Evolutionary conservation across 2,888 invertebrate species (phyloP), one percentile per base, ranked within the genome.

Genomic region (Gari tellinella): DNA sequence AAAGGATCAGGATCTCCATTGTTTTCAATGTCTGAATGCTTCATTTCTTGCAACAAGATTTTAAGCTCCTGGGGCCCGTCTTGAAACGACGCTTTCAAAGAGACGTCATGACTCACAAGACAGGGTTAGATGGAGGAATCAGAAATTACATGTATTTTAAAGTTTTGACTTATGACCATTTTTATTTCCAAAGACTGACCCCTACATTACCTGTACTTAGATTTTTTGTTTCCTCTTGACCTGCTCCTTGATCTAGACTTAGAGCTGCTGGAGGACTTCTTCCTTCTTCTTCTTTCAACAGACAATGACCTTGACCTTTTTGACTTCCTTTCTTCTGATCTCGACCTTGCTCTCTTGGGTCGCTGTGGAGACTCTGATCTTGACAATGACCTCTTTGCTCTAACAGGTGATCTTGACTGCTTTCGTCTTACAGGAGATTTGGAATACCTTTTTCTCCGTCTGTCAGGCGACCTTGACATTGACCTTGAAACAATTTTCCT

Each of bases 301-400:
- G 67, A 64, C 5, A 38, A 38, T 48, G 75, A 75, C 56, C 68
- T 72, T 58, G 73, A 74, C 48, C 67, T 72, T 56, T 55, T 45
- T 52, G 56, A 40, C 61, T 56, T 46, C 23, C 46, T n/a, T 52
- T 58, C 17, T 61, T 67, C 73, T 57, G 64, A 67, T 49, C 69
- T 69, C 37, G 62, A 63, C 19, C 60, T 67, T 45, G 57, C 61
- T 46, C 41, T 45, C 40, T 45, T 46, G n/a, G 37, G 19, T 26
- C 60, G 53, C 19, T 14, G 26, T 15, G 51, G 41, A 12, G 46
- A 41, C n/a, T 49, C 40, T 48, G 56, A 60, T 25, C 37, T 41
- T 43, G 60, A 61, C 38, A 40, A 60, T 37, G 55, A 65, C 55
- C 61, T 68, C 23, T 49, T 31, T 31, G 31, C 31, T 31, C 31